Evolutionary conservation across 1,140 invertebrate genomes (phyloP), one percentile per base, ranked within the genome.

Genomic region (Neuroterus valhalla): DNA sequence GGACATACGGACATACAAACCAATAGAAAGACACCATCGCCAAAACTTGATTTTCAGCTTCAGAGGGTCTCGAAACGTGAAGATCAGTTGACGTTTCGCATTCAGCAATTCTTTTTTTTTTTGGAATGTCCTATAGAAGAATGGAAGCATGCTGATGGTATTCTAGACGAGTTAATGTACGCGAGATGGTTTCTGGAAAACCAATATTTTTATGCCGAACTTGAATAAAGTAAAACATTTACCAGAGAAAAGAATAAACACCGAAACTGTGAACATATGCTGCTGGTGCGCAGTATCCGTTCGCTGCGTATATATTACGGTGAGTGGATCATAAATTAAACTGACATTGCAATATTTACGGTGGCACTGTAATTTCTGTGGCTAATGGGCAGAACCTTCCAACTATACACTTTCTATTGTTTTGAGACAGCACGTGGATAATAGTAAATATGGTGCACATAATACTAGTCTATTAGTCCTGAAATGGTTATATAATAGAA

Each of bases 381-480:
- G 52, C 52, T 55, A 55, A 55, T 55, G 52, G 52, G 19, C 52
- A 55, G 23, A 55, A 55, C 21, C 52, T 21, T 3, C 23, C 52
- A 26, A 55, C 50, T 52, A 50, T n/a, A 55, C 50, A 55, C 52
- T 55, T 55, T 55, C 52, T 55, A 55, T 55, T 55, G 52, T 55
- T 55, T 55, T 55, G 52, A 55, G 52, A 55, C 52, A 55, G 26
- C 52, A 55, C 23, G 52, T 26, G 12, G 21, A 23, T 23, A 52
- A 52, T 23, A 55, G 26, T 55, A 26, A 55, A 55, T 12, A 23
- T 55, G 52, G 1, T 14, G 26, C 23, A 55, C 15, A 31, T 55
- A 38, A 50, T 50, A 50, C 17, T 17, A 3, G 48, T 50, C 15
- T 21, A 31, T 26, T 55, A 55, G 21, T 23, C 19, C 3, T 14